phyloP scores from a whole-genome alignment of 2,888 invertebrate genomes.

The Aleiodes alternator region DNA sequence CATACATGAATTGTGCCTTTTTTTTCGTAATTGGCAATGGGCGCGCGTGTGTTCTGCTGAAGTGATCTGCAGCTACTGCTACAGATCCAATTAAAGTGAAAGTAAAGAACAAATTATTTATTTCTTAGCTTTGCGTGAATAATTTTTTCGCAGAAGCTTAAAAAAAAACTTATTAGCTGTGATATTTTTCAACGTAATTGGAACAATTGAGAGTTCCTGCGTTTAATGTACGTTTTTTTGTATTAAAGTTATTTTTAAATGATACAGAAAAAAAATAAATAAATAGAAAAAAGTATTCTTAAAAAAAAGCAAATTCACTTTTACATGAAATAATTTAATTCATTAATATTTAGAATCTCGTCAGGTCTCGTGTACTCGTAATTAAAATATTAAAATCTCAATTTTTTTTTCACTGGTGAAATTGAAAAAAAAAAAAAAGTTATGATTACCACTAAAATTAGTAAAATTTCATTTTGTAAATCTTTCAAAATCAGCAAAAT shows the following conservation, averaged over 20 bases:
- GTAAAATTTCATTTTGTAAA: too few relatives aligned
- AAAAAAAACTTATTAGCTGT: constrained; percentile 68
- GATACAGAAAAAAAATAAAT: constrained; percentile 21
- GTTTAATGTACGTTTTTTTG: constrained; percentile 66
- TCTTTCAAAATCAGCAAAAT: too few relatives aligned
- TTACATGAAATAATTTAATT: constrained; percentile 32
- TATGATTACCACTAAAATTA: too few relatives aligned
- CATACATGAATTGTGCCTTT: not conserved
- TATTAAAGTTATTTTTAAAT: constrained; percentile 50
- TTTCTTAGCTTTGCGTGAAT: constrained; percentile 66
- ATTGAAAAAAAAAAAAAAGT: not conserved
- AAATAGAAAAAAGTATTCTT: constrained; percentile 8
- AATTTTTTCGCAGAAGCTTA: constrained; percentile 61
- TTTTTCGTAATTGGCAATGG: not conserved
- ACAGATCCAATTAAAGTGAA: constrained; percentile 1
- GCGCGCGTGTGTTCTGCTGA: not conserved
- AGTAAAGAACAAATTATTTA: constrained; percentile 60
- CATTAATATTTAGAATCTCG: constrained; percentile 50
- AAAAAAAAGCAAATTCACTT: constrained; percentile 21
- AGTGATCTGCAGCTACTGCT: not conserved
- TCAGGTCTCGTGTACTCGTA: constrained; percentile 43
- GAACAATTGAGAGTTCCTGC: too few relatives aligned
- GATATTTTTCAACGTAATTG: constrained; percentile 61
- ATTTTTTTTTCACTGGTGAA: not conserved
- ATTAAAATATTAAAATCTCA: not conserved